A percentile compares a stretch with the other conserved stretches of the same genome.
Conservation (phyloP, 1,140 invertebrate genomes). For the Achatina immaculata region DNA sequence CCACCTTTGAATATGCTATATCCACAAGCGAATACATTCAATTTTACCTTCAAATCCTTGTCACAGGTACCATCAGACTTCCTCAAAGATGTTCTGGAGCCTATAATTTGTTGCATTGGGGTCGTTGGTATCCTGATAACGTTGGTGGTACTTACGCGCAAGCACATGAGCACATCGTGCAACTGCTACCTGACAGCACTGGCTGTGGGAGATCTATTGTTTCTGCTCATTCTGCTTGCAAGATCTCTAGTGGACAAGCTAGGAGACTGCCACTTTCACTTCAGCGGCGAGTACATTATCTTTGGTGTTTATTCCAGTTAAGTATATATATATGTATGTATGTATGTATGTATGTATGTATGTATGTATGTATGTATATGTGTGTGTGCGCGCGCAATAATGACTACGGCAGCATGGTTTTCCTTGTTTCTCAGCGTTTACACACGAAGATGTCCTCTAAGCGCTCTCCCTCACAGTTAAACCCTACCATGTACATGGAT, state of each 20-base stretch:
- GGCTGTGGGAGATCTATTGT: constrained; percentile 80
- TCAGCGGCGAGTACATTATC: constrained; percentile 12
- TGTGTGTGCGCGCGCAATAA: no score
- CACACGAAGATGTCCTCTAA: no score
- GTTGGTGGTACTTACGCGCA: constrained; percentile 81
- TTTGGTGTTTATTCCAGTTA: neutral
- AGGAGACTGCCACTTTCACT: neutral
- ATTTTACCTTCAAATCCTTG: no score
- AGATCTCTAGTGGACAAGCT: constrained; percentile 45
- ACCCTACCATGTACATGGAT: no score
- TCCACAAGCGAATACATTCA: no score
- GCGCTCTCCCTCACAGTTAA: no score
- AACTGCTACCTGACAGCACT: constrained; percentile 82
- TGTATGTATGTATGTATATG: constrained; percentile 16
- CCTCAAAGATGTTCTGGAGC: constrained; percentile 73
- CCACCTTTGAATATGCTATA: no score
- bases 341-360: constrained; percentile 22
- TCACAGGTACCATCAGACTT: constrained; percentile 1
- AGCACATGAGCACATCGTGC: constrained; percentile 82
- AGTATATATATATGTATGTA: constrained; percentile 9
- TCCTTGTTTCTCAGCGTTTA: no score
- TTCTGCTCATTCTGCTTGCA: constrained; percentile 74
- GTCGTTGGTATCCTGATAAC: constrained; percentile 81
- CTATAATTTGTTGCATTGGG: constrained; percentile 79
- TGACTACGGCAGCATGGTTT: no score